A percentile compares a stretch with the other conserved stretches of the same genome.
These are phyloP conservation scores for Yponomeuta malinellus DNA, from an alignment of 2,888 invertebrate species.

Conservation along the genomic window DNA sequence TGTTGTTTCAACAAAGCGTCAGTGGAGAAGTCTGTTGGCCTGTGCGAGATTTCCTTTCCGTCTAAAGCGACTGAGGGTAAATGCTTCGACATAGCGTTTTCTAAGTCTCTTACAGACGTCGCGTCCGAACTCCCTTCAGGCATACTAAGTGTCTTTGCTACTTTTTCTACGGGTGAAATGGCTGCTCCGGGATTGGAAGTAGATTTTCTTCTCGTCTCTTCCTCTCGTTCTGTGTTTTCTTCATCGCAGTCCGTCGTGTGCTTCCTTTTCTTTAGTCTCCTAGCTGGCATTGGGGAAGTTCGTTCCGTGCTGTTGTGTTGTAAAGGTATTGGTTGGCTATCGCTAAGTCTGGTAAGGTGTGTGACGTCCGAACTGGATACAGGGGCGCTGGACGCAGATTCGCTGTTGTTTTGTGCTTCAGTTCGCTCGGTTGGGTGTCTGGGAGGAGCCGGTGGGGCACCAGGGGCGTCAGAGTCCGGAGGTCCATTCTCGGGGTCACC, in stretches of 20 bases:
- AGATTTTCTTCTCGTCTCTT: slow-evolving; percentile 63
- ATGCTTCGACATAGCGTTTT: slow-evolving; percentile 98
- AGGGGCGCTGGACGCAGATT: slow-evolving; percentile 62
- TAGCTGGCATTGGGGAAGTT: slow-evolving; percentile 78
- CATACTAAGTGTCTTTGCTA: slow-evolving; percentile 55
- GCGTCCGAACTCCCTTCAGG: slow-evolving; percentile 61
- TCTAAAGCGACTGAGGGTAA: slow-evolving; percentile 79
- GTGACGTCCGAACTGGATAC: slow-evolving; percentile 60
- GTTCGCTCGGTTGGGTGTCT: slow-evolving; percentile 57
- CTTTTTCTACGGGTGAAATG: slow-evolving; percentile 61
- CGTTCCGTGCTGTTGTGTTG: slow-evolving; percentile 63
- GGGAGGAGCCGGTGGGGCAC: slow-evolving; percentile 54
- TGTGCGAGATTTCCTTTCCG: slow-evolving; percentile 75
- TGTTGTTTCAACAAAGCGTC: slow-evolving; percentile 89
- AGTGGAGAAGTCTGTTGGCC: slow-evolving; percentile 91
- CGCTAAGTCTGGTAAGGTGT: slow-evolving; percentile 62
- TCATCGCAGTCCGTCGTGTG: slow-evolving; percentile 63
- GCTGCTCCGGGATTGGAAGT: slow-evolving; percentile 60
- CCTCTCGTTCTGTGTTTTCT: slow-evolving; percentile 48
- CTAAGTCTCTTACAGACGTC: slow-evolving; percentile 91
- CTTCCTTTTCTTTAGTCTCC: slow-evolving; percentile 74
- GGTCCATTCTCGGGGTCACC: slow-evolving; percentile 93
- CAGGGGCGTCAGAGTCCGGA: slow-evolving; percentile 85
- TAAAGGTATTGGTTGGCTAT: slow-evolving; percentile 58
- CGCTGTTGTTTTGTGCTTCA: slow-evolving; percentile 56